Evolutionary conservation across 2,797 vertebrate genomes (phyloP).

Genomic region (Poecilia wingei): DNA sequence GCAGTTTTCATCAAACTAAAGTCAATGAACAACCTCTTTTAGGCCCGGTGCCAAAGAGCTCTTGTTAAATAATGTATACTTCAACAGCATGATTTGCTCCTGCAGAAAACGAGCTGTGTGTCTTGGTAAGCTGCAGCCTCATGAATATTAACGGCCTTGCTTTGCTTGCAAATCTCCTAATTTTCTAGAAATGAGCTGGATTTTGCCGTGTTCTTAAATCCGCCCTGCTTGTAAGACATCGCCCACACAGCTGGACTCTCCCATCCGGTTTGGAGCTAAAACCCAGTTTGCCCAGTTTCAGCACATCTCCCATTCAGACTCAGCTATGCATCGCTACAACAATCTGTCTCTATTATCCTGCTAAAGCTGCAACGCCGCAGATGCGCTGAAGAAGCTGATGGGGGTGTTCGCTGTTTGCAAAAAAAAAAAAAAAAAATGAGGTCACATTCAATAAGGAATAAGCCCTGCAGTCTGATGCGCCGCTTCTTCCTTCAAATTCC

Average conservation of each 20-base stretch:
- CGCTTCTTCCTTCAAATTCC: conserved; percentile 45
- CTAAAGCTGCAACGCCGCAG: conserved; percentile 39
- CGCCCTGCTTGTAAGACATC: background rate
- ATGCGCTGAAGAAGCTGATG: conserved; percentile 52
- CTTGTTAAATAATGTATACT: background rate
- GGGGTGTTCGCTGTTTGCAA: conserved; percentile 50
- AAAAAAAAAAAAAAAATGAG: conserved; percentile 44
- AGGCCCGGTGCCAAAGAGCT: background rate
- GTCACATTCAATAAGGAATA: conserved; percentile 65
- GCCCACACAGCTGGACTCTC: background rate
- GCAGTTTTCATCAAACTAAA: background rate
- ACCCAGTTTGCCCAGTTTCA: background rate
- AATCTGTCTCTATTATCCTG: conserved; percentile 35
- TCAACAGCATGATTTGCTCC: background rate
- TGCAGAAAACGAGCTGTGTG: background rate
- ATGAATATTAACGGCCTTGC: background rate
- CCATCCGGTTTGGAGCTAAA: background rate
- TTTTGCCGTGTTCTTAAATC: background rate
- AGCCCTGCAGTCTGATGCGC: conserved; percentile 34
- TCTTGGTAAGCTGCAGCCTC: background rate
- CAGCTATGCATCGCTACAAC: conserved; percentile 16
- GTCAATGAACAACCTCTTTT: background rate
- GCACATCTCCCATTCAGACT: background rate
- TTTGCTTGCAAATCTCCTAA: background rate
- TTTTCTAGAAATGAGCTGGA: background rate